Base-by-base conservation (phyloP, 2,888 invertebrate genomes). In the Abrostola tripartita region DNA sequence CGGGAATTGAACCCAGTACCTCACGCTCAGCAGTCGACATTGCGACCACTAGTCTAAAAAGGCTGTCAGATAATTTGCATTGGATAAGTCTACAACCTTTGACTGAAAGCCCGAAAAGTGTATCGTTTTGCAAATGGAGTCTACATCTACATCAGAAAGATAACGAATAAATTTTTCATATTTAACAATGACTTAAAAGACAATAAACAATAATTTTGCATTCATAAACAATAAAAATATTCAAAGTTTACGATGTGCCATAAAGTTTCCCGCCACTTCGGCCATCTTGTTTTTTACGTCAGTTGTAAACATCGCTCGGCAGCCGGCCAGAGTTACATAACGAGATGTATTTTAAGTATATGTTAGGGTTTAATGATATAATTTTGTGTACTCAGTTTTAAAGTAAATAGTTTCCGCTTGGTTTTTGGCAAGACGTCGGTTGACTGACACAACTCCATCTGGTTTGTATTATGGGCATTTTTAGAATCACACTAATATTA, bases 211-310 rank as follows among this genome's bases (percentile, higher is more conserved):
- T 69, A 70, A 78, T 63, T 68, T 63, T 40, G 66, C 58, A 65
- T 71, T 70, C 70, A 61, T 67, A 59, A 68, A 50, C 58, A 37
- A 61, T 67, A 59, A 68, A 50, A 55, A 37, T 50, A 69, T 62
- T 68, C 14, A 58, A 68, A 64, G 57, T 79, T 78, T 79, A 78
- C 61, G 74, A 76, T 54, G 52, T 52, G 38, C 42, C 55, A 76
- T 76, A 68, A 79, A 76, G 50, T 49, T 78, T 68, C 71, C 63
- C 77, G 79, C 77, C 79, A 67, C 52, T 61, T 62, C 79, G 52
- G 68, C 79, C 77, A 79, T 78, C 66, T 78, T 78, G 71, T 35
- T 74, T 76, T 79, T 57, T 65, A 73, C 68, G 77, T 76, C 58
- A 66, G 10, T 57, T 52, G 56, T 66, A 70, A 63, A 67, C 44